A percentile compares a stretch with the other conserved stretches of the same genome.
These are phyloP conservation scores for Drosophila leonis DNA, from an alignment of 2,888 invertebrate genomes.

Conservation along the genomic window DNA sequence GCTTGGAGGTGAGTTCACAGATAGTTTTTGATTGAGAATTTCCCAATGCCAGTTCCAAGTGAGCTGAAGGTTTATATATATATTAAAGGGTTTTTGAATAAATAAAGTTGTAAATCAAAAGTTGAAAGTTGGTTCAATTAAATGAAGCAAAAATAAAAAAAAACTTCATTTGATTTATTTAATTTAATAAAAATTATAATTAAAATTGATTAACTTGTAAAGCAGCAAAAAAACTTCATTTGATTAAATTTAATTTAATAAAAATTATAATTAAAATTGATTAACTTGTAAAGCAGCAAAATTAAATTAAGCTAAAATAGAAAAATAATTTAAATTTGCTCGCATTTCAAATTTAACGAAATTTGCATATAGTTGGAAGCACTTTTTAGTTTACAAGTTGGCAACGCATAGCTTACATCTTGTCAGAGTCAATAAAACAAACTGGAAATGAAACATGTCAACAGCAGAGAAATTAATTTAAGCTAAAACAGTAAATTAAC, in stretches of 20 bases:
- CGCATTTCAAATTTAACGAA: background rate
- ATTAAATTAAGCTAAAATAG: too few relatives aligned
- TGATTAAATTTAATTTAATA: too few relatives aligned
- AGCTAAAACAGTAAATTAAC: too few relatives aligned
- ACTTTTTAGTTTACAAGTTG: background rate
- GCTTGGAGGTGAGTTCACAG: conserved; percentile 83
- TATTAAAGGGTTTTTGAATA: background rate
- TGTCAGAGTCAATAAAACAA: background rate
- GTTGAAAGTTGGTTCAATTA: background rate
- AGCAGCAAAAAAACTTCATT: too few relatives aligned
- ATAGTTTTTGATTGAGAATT: conserved; percentile 5
- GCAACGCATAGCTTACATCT: too few relatives aligned
- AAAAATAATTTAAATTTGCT: background rate
- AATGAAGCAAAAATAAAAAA: background rate
- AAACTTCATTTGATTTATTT: too few relatives aligned
- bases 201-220: too few relatives aligned
- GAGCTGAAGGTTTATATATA: background rate
- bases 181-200: too few relatives aligned
- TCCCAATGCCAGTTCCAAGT: background rate
- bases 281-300: too few relatives aligned
- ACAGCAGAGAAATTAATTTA: too few relatives aligned
- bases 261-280: too few relatives aligned
- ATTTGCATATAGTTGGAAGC: background rate
- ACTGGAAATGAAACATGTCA: conserved; percentile 3
- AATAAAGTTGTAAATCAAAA: too few relatives aligned